A percentile compares a stretch with the other conserved stretches of the same genome.
Conservation (phyloP, 2,888 invertebrate species). For the Lochmaea capreae region DNA sequence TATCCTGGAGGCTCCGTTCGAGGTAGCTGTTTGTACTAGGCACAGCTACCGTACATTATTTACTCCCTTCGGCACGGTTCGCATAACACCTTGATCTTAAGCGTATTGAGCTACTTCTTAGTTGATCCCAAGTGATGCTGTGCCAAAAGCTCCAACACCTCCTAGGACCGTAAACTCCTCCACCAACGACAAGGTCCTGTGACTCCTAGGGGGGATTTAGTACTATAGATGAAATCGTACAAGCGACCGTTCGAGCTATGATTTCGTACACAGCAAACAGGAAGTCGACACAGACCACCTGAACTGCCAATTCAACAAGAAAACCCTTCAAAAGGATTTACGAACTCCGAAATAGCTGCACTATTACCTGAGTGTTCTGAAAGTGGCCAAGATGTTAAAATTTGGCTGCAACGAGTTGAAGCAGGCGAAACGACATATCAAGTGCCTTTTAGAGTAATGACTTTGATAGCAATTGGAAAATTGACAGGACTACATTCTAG, state of each 20-base stretch:
- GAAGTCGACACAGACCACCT: neutral
- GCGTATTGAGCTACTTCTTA: too few species aligned
- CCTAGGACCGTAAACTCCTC: neutral
- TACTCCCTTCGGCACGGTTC: too few species aligned
- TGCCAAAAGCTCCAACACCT: too few species aligned
- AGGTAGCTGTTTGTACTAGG: too few species aligned
- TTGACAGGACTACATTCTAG: conserved; percentile 30
- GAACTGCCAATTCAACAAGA: neutral
- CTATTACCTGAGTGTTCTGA: conserved; percentile 32
- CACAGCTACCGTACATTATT: too few species aligned
- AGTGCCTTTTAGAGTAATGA: too few species aligned
- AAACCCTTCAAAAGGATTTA: neutral
- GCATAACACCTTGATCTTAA: too few species aligned
- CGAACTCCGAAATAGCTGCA: conserved; percentile 29
- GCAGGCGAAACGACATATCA: too few species aligned
- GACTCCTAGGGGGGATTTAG: neutral
- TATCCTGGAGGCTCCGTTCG: too few species aligned
- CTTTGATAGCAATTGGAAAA: too few species aligned
- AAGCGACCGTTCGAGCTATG: conserved; percentile 17
- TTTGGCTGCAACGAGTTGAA: conserved; percentile 26
- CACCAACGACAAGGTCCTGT: neutral
- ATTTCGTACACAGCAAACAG: neutral
- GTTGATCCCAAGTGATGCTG: too few species aligned
- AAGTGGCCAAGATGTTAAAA: conserved; percentile 16
- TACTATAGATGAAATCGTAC: neutral